phyloP scores from a whole-genome alignment of 2,888 invertebrate species.

The Drosophila nr. perissopoda region DNA sequence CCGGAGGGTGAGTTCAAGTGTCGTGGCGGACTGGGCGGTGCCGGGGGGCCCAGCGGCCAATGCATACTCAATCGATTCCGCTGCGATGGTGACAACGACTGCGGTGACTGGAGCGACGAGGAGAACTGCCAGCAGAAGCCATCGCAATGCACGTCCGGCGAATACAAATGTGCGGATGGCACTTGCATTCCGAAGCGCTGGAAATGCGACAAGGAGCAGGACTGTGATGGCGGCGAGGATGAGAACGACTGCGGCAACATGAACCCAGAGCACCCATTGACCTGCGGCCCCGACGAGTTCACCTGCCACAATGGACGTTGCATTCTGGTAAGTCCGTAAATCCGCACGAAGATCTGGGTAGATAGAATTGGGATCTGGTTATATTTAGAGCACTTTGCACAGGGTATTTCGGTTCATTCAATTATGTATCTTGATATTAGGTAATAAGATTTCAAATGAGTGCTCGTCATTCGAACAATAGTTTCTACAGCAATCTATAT shows the following conservation, averaged over 20 bases:
- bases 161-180: conserved; percentile 91
- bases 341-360: not conserved
- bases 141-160: conserved; percentile 89
- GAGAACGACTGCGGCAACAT: conserved; percentile 89
- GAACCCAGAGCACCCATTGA: conserved; percentile 86
- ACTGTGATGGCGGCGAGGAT: conserved; percentile 92
- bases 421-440: not conserved
- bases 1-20: conserved; percentile 91
- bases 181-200: conserved; percentile 92
- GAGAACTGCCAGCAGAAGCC: conserved; percentile 90
- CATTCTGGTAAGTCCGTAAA: conserved; percentile 88
- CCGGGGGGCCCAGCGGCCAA: conserved; percentile 85
- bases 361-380: not conserved
- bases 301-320: conserved; percentile 90
- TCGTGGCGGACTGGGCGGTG: conserved; percentile 86
- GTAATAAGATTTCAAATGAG: too few species aligned
- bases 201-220: conserved; percentile 92
- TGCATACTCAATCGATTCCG: conserved; percentile 91
- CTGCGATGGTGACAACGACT: conserved; percentile 94
- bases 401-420: not conserved
- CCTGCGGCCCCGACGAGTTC: conserved; percentile 91
- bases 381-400: not conserved
- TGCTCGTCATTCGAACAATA: not conserved
- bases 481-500: not conserved
- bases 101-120: conserved; percentile 95